Evolutionary conservation across 2,113 vertebrate genomes (phyloP).

Genomic region (Cyphomyrus plagiostoma): DNA sequence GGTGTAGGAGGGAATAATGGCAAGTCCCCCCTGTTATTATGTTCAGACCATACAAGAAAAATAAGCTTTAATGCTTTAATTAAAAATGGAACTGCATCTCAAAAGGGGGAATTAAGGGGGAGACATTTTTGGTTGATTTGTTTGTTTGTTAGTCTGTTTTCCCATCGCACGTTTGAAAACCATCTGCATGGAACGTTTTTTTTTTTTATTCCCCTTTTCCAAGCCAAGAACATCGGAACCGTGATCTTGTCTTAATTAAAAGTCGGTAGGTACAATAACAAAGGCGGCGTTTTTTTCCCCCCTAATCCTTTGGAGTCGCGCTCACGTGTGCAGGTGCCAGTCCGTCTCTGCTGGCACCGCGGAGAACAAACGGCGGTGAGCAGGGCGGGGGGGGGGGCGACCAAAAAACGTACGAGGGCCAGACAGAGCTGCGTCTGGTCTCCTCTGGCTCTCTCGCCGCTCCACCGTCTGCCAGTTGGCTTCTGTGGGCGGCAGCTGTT

Average conservation of each 20-base stretch:
- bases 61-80: slow-evolving; percentile 61
- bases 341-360: not conserved
- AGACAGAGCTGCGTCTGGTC: slow-evolving; percentile 38
- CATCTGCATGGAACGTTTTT: slow-evolving; percentile 52
- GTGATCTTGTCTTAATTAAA: slow-evolving; percentile 64
- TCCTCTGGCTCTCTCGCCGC: slow-evolving; percentile 40
- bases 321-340: not conserved
- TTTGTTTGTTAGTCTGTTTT: slow-evolving; percentile 55
- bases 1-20: slow-evolving; percentile 49
- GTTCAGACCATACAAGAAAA: slow-evolving; percentile 50
- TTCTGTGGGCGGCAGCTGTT: slow-evolving; percentile 57
- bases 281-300: not conserved
- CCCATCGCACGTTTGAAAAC: slow-evolving; percentile 54
- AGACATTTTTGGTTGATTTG: slow-evolving; percentile 56
- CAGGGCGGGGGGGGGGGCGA: slow-evolving; percentile 41
- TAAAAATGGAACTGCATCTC: slow-evolving; percentile 65
- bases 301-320: not conserved
- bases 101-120: slow-evolving; percentile 56
- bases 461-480: slow-evolving; percentile 55
- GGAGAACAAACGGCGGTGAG: not conserved
- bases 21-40: slow-evolving; percentile 57
- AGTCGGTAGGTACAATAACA: slow-evolving; percentile 38
- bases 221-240: slow-evolving; percentile 58
- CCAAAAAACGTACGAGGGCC: slow-evolving; percentile 38
- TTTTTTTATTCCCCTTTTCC: slow-evolving; percentile 47